Evolutionary conservation across 2,888 invertebrate genomes (phyloP).

Genomic region (Rhogogaster chlorosoma): DNA sequence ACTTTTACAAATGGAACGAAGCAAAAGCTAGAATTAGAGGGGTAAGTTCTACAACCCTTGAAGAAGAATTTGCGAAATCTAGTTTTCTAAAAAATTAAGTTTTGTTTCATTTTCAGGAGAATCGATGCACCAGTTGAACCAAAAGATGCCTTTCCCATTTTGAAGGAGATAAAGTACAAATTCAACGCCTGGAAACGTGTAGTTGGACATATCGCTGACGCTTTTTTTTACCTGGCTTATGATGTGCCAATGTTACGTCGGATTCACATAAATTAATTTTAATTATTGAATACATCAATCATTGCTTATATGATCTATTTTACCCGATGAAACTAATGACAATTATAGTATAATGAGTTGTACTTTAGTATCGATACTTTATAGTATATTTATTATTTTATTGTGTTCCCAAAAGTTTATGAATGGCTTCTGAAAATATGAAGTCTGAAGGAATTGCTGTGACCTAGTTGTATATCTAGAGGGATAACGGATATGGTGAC

Average conservation of each 20-base stretch:
- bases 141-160: conserved; percentile 76
- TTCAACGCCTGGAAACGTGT: conserved; percentile 79
- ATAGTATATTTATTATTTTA: background rate
- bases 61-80: background rate
- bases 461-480: background rate
- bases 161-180: conserved; percentile 78
- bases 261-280: conserved; percentile 65
- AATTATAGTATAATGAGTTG: background rate
- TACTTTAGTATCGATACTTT: background rate
- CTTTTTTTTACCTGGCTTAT: conserved; percentile 80
- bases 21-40: conserved; percentile 61
- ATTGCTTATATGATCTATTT: background rate
- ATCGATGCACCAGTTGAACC: conserved; percentile 55
- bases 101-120: conserved; percentile 58
- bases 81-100: background rate
- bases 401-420: background rate
- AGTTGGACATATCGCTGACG: conserved; percentile 79
- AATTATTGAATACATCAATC: background rate
- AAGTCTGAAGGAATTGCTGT: conserved; percentile 1
- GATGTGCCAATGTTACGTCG: conserved; percentile 81
- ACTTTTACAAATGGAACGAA: conserved; percentile 84
- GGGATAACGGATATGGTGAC: background rate
- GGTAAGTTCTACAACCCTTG: background rate
- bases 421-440: background rate
- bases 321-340: background rate